A percentile compares a stretch with the other conserved stretches of the same genome.
Conservation (phyloP, 2,797 vertebrate species). For the Platalea minor region DNA sequence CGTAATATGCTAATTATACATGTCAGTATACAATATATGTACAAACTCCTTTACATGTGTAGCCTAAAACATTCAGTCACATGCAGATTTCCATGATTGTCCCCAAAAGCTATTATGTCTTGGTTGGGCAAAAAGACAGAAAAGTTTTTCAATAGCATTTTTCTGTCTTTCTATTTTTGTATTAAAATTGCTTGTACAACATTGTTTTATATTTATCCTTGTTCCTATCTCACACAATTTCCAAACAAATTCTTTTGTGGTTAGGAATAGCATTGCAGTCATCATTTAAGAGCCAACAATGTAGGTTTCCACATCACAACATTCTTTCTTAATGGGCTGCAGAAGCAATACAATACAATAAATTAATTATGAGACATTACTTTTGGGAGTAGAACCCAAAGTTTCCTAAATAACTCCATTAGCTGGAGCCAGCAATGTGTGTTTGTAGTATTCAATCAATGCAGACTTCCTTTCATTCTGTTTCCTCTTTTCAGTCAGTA, state of each 20-base stretch:
- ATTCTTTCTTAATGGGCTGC: conserved; percentile 36
- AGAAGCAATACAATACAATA: conserved; percentile 22
- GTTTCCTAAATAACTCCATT: conserved; percentile 48
- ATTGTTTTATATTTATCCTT: neutral
- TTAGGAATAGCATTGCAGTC: neutral
- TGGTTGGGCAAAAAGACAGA: neutral
- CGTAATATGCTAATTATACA: neutral
- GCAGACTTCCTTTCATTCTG: conserved; percentile 17
- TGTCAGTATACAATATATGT: neutral
- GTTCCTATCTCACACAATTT: neutral
- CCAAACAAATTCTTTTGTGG: neutral
- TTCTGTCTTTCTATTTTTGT: neutral
- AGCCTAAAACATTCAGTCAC: neutral
- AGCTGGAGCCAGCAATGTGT: conserved; percentile 23
- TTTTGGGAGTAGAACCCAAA: conserved; percentile 45
- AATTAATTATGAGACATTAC: conserved; percentile 62
- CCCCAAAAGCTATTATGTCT: neutral
- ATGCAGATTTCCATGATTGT: neutral
- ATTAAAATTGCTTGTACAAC: neutral
- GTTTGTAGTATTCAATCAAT: conserved; percentile 30
- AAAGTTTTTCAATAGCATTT: neutral
- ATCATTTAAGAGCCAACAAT: neutral
- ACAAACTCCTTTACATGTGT: neutral
- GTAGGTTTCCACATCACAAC: neutral
- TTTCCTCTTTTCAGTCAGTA: conserved; percentile 13